These are phyloP conservation scores for Sylvia borin DNA, from an alignment of 2,797 vertebrate genomes.

Conservation along the genomic window DNA sequence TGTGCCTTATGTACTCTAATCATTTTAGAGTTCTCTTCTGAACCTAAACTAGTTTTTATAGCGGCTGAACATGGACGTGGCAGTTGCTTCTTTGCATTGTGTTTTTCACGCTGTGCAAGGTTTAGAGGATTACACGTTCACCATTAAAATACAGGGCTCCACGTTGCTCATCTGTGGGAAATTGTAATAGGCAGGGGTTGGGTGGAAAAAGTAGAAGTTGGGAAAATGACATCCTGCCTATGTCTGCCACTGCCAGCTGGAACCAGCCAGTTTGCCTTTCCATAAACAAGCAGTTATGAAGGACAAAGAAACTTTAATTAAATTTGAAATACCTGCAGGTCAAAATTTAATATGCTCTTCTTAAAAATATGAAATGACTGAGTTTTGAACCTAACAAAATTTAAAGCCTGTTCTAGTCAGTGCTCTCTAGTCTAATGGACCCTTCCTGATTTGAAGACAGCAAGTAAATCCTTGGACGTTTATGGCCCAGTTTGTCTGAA, in stretches of 20 bases:
- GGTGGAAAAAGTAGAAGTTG: background rate
- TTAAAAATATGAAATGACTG: background rate
- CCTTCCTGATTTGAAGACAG: background rate
- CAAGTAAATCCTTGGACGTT: background rate
- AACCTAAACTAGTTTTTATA: background rate
- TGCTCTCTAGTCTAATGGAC: background rate
- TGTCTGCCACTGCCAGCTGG: background rate
- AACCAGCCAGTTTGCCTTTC: background rate
- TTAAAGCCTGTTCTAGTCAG: background rate
- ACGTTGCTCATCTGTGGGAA: background rate
- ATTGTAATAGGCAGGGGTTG: background rate
- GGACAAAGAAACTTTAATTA: slow-evolving; percentile 5
- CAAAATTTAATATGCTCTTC: background rate
- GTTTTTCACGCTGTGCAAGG: background rate
- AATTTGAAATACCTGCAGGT: background rate
- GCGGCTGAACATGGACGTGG: background rate
- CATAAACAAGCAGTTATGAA: background rate
- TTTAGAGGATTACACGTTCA: background rate
- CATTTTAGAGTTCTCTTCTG: background rate
- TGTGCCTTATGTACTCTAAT: background rate
- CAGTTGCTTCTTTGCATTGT: background rate
- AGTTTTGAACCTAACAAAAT: background rate
- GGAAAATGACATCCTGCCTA: background rate
- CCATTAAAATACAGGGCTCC: background rate
- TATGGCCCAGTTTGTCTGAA: background rate